phyloP scores from a whole-genome alignment of 1,140 invertebrate genomes.

The Bombus sylvicola region DNA sequence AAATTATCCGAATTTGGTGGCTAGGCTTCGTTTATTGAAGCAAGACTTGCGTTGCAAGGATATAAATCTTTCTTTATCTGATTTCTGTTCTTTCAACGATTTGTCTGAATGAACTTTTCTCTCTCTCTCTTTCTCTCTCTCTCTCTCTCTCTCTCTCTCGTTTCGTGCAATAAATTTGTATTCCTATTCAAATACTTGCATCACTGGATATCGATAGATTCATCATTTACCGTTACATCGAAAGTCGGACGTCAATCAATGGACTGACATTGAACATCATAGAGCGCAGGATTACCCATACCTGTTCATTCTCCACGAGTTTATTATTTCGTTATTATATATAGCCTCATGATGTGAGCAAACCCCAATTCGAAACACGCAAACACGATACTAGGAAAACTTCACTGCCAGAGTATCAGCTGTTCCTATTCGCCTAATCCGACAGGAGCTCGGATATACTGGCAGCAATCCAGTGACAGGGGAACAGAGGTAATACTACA shows the following conservation, averaged over 20 bases:
- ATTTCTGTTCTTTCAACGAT: too few species aligned
- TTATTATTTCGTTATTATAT: not conserved
- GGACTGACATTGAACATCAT: not conserved
- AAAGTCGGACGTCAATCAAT: too few species aligned
- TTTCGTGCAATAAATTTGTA: not conserved
- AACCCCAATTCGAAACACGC: not conserved
- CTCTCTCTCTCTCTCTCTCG: not conserved
- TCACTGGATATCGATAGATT: not conserved
- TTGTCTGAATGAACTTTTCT: not conserved
- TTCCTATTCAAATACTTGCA: not conserved
- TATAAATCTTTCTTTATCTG: too few species aligned
- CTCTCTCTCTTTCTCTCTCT: not conserved
- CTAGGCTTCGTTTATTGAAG: too few species aligned
- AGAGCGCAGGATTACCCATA: not conserved
- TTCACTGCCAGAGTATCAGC: not conserved
- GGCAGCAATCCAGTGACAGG: slow-evolving; percentile 35
- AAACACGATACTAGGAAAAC: not conserved
- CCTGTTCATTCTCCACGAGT: not conserved
- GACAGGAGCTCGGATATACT: slow-evolving; percentile 19
- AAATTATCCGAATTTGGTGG: slow-evolving; percentile 17
- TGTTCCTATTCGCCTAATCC: slow-evolving; percentile 4
- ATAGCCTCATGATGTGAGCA: not conserved
- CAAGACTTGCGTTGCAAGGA: too few species aligned
- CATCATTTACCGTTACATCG: not conserved
- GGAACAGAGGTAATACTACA: slow-evolving; percentile 47